Evolutionary conservation across 2,797 vertebrate genomes (phyloP), one percentile per base, ranked within the genome.

Genomic region (Chrosomus eos): DNA sequence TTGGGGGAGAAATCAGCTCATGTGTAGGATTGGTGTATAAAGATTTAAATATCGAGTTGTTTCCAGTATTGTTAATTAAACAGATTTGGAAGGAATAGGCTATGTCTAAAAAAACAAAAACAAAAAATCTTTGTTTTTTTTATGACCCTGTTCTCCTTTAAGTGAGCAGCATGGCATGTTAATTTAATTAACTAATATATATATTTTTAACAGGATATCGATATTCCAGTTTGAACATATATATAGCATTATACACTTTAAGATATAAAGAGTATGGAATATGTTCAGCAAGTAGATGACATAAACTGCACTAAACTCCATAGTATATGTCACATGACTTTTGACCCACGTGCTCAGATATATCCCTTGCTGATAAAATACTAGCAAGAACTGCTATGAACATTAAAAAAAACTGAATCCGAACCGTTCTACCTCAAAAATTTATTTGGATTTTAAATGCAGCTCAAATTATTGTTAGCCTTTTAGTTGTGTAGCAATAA

Each of bases 291-390:
- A 75, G 31, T 72, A 67, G 31, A 16, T 48, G 14, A 45, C 26
- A 58, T 76, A 36, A 82, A 62, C 53, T 73, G 68, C 68, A 62
- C 45, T 75, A 83, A 82, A 83, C 16, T 66, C 28, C 43, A 66
- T 10, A 66, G 71, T 28, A 55, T 33, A 48, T 53, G 83, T 84
- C 83, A 85, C 83, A 80, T 85, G 83, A 85, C 83, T 85, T 79
- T 28, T 10, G 21, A 36, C 66, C 74, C 83, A 84, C 83, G 83
- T 85, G 83, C 28, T 71, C 7, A 62, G 55, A 71, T 62, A 16
- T 71, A 64, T 51, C 21, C 67, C 38, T 38, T 72, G n/a, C 38
- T 71, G 75, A 72, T 58, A 48, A 79, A 71, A 72, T 72, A 33
- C 31, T 13, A 31, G 31, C 10, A 23, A 76, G 0, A 77, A 58